Conservation (phyloP, 30 jellyfish, hydroid and myxozoan genomes). For the Nemopilema nomurai region DNA sequence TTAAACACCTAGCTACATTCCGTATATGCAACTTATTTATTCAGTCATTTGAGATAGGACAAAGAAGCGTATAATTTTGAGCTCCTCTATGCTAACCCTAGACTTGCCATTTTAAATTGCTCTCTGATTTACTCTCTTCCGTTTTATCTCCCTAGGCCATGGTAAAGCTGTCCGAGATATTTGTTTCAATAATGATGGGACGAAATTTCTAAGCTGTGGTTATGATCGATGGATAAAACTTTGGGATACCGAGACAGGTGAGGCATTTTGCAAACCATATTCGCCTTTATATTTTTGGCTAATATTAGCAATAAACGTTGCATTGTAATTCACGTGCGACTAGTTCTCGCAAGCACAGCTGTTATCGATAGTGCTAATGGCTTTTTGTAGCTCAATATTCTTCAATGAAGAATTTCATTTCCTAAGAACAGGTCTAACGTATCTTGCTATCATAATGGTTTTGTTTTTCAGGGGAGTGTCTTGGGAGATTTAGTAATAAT, state of each 20-base stretch:
- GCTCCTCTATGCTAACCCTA: neutral
- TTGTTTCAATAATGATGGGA: slow-evolving; percentile 96
- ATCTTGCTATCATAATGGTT: neutral
- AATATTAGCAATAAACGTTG: no score
- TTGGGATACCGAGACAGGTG: slow-evolving; percentile 99
- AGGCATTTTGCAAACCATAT: no score
- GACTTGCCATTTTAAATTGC: neutral
- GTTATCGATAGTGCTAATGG: neutral
- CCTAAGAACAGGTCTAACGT: neutral
- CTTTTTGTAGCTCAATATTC: neutral
- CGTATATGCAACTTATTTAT: no score
- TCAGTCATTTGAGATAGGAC: no score
- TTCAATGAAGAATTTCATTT: neutral
- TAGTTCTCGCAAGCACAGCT: no score
- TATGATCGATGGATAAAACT: slow-evolving; percentile 98
- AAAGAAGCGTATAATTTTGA: no score
- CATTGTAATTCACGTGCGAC: no score
- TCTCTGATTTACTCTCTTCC: neutral
- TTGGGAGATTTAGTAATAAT: slow-evolving; percentile 93
- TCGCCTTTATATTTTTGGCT: no score
- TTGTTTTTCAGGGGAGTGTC: slow-evolving; percentile 80
- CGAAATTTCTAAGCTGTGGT: slow-evolving; percentile 96
- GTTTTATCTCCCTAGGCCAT: slow-evolving; percentile 71
- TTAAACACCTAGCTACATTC: no score
- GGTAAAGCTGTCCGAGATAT: slow-evolving; percentile 98